Evolutionary conservation across 2,888 invertebrate species (phyloP).

Genomic region (Scotopteryx bipunctaria): DNA sequence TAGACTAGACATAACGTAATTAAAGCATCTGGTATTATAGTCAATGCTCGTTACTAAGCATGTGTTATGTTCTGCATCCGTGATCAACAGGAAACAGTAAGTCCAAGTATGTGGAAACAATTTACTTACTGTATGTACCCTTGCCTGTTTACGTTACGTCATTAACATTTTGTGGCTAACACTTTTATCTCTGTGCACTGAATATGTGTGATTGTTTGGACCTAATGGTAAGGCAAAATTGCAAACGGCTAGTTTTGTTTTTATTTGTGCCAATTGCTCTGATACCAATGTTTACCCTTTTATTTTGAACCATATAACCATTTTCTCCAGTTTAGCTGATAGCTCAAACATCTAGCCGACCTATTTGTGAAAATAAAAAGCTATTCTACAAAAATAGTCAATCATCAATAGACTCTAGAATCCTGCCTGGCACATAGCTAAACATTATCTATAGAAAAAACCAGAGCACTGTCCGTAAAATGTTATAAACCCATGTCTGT

Average conservation of each 20-base stretch:
- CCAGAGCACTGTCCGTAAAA: slow-evolving; percentile 14
- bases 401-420: slow-evolving; percentile 38
- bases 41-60: slow-evolving; percentile 76
- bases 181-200: slow-evolving; percentile 65
- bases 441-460: slow-evolving; percentile 3
- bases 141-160: slow-evolving; percentile 70
- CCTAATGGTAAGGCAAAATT: slow-evolving; percentile 49
- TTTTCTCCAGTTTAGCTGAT: slow-evolving; percentile 28
- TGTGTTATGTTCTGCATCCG: slow-evolving; percentile 83
- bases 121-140: slow-evolving; percentile 59
- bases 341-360: slow-evolving; percentile 29
- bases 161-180: slow-evolving; percentile 80
- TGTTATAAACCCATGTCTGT: neutral
- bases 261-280: slow-evolving; percentile 45
- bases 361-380: slow-evolving; percentile 24
- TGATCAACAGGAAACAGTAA: slow-evolving; percentile 90
- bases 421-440: slow-evolving; percentile 40
- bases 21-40: slow-evolving; percentile 62
- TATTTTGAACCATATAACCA: slow-evolving; percentile 26
- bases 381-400: slow-evolving; percentile 26
- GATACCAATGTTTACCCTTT: slow-evolving; percentile 45
- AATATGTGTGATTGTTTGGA: slow-evolving; percentile 57
- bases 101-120: slow-evolving; percentile 82
- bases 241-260: slow-evolving; percentile 46
- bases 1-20: slow-evolving; percentile 40